Evolutionary conservation across 2,797 vertebrate genomes (phyloP).

Genomic region (Apogon talboti): DNA sequence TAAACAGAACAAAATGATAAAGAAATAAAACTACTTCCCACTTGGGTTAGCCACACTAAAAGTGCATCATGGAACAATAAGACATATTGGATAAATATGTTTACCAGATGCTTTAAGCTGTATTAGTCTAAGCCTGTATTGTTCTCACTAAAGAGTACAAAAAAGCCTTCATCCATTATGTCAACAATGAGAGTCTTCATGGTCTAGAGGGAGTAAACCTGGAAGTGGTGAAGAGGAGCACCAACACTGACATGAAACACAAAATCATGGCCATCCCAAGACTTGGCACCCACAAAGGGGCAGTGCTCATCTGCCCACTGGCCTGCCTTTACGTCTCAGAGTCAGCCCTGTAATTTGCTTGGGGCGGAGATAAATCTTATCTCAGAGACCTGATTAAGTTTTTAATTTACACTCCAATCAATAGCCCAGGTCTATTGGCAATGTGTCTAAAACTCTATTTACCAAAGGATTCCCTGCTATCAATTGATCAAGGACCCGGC

Average conservation of each 20-base stretch:
- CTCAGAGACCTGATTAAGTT: conserved; percentile 98
- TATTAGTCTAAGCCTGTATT: conserved; percentile 32
- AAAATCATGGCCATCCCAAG: conserved; percentile 31
- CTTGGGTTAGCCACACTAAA: conserved; percentile 57
- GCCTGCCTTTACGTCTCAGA: conserved; percentile 75
- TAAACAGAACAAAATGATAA: conserved; percentile 71
- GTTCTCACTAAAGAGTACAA: conserved; percentile 50
- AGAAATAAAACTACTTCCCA: conserved; percentile 72
- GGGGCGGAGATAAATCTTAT: conserved; percentile 89
- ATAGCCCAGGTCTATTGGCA: conserved; percentile 99
- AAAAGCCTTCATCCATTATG: conserved; percentile 50
- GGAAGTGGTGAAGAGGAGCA: conserved; percentile 28
- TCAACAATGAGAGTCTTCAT: conserved; percentile 56
- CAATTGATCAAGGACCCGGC: conserved; percentile 99
- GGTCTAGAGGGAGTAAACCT: conserved; percentile 21
- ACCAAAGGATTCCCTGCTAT: conserved; percentile 98
- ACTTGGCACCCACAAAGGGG: conserved; percentile 71
- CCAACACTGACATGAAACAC: conserved; percentile 15
- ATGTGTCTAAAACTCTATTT: conserved; percentile 99
- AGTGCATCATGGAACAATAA: conserved; percentile 66
- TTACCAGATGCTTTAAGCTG: conserved; percentile 41
- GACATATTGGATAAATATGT: conserved; percentile 64
- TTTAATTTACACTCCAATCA: conserved; percentile 99
- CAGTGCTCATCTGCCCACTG: conserved; percentile 68
- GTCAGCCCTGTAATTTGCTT: conserved; percentile 85